These are phyloP conservation scores for Scaptomyza reducta DNA, from an alignment of 2,888 invertebrate species.

Conservation along the genomic window DNA sequence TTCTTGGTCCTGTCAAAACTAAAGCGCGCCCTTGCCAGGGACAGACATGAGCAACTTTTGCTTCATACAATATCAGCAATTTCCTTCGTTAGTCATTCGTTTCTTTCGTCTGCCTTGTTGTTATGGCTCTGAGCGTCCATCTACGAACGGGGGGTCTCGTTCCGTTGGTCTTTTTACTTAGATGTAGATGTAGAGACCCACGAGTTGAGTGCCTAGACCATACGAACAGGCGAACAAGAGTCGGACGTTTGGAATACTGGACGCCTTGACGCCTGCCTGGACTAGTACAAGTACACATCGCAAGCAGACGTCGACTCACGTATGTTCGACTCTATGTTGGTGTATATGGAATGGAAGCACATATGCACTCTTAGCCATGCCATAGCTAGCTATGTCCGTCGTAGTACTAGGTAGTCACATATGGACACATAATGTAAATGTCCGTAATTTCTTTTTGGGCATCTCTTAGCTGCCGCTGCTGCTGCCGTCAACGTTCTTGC, in stretches of 20 bases:
- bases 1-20: conserved; percentile 72
- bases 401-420: conserved; percentile 62
- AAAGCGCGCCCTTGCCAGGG: conserved; percentile 70
- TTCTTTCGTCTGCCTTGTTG: conserved; percentile 70
- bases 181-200: conserved; percentile 65
- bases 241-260: conserved; percentile 41
- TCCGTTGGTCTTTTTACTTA: conserved; percentile 74
- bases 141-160: conserved; percentile 57
- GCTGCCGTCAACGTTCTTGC: conserved; percentile 79
- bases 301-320: conserved; percentile 71
- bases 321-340: conserved; percentile 48
- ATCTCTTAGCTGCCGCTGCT: conserved; percentile 79
- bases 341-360: conserved; percentile 45
- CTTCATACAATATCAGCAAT: conserved; percentile 78
- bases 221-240: conserved; percentile 40
- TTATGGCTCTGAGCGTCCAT: conserved; percentile 62
- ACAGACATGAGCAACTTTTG: conserved; percentile 74
- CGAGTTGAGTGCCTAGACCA: conserved; percentile 62
- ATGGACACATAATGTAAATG: conserved; percentile 80
- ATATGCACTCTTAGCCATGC: conserved; percentile 43
- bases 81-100: conserved; percentile 78
- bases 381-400: conserved; percentile 39
- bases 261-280: conserved; percentile 50
- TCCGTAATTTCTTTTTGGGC: conserved; percentile 82
- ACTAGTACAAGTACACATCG: conserved; percentile 74